These are phyloP conservation scores for Sander lucioperca DNA, from an alignment of 2,113 vertebrate genomes.

Conservation along the genomic window DNA sequence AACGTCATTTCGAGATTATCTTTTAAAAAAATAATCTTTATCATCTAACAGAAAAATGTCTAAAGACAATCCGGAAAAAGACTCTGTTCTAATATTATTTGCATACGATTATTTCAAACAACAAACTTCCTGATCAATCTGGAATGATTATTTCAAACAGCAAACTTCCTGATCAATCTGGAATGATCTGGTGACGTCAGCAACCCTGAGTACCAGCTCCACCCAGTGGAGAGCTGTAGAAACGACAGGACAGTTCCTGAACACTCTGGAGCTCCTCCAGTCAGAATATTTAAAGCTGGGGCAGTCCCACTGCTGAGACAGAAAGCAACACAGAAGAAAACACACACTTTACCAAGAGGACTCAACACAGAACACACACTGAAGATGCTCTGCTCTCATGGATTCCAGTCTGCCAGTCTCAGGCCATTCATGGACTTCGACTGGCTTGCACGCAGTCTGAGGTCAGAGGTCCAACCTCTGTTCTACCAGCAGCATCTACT, in stretches of 20 bases:
- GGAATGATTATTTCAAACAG: background rate
- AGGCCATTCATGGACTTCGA: conserved; percentile 15
- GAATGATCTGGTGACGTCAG: background rate
- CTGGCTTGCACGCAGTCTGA: conserved; percentile 65
- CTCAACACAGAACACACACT: background rate
- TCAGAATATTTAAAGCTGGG: conserved; percentile 19
- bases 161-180: background rate
- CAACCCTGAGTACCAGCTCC: conserved; percentile 1
- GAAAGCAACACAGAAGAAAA: background rate
- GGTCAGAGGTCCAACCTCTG: conserved; percentile 74
- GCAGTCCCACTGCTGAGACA: conserved; percentile 31
- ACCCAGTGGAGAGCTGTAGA: conserved; percentile 24
- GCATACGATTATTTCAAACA: background rate
- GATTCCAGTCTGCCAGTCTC: conserved; percentile 35
- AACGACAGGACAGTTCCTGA: conserved; percentile 39
- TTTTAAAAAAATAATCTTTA: background rate
- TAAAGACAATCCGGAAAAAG: background rate
- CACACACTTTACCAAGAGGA: background rate
- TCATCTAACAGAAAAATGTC: background rate
- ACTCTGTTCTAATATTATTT: background rate
- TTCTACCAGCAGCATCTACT: conserved; percentile 71
- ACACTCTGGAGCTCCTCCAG: background rate
- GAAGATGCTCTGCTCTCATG: conserved; percentile 46
- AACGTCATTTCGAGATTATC: background rate
- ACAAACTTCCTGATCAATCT: background rate